Conservation (phyloP, 2,888 invertebrate species). For the Steinernema carpocapsae region DNA sequence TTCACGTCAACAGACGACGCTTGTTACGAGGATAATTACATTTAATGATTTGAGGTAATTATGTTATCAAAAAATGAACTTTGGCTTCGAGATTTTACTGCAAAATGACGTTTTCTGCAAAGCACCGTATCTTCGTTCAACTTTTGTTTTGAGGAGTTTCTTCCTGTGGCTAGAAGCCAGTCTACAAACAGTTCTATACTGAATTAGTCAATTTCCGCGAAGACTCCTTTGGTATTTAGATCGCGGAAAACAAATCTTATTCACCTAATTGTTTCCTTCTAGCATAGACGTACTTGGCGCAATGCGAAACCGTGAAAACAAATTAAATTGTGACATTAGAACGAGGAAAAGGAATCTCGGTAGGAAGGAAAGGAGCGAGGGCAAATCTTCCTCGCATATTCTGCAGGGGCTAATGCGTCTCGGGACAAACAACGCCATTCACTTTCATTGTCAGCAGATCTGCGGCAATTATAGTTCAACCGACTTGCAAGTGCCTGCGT, state of each 20-base stretch:
- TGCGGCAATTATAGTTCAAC: too few relatives aligned
- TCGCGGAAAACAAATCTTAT: conserved; percentile 31
- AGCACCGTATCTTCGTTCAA: neutral
- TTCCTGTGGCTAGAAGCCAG: neutral
- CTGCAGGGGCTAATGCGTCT: neutral
- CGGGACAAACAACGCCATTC: neutral
- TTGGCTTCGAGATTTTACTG: neutral
- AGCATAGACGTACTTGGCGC: conserved; percentile 18
- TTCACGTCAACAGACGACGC: conserved; percentile 3
- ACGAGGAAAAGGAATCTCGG: neutral
- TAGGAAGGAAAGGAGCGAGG: neutral
- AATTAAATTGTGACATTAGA: neutral
- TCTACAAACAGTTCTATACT: neutral
- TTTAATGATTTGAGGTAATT: neutral
- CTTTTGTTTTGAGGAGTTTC: neutral
- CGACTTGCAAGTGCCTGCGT: neutral
- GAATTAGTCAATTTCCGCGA: conserved; percentile 31
- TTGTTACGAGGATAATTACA: too few relatives aligned
- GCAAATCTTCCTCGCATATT: neutral
- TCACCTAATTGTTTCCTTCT: conserved; percentile 24
- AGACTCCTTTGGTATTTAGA: neutral
- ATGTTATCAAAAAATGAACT: neutral
- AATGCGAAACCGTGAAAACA: conserved; percentile 5
- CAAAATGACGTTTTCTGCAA: neutral
- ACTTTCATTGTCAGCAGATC: too few relatives aligned